Conservation (phyloP, 23 tunicate genomes). For the Trididemnum clinides region DNA sequence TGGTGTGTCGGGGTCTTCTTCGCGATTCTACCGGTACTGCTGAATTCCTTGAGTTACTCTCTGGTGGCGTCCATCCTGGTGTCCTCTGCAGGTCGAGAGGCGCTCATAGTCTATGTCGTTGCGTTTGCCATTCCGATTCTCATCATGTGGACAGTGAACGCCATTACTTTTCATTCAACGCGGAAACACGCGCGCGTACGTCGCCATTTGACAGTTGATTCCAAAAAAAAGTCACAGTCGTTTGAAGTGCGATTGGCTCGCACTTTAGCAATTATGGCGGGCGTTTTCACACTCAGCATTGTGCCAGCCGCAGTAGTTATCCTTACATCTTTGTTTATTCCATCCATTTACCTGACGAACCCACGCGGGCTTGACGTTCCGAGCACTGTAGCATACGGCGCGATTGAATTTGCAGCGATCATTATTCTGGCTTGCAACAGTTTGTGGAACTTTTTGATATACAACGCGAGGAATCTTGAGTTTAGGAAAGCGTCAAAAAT, state of each 20-base stretch:
- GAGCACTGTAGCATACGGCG: conserved; percentile 7
- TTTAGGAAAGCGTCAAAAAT: conserved; percentile 40
- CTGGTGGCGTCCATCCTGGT: conserved; percentile 56
- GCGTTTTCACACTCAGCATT: conserved; percentile 59
- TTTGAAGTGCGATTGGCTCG: conserved; percentile 67
- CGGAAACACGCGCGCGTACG: conserved; percentile 52
- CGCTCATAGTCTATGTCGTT: conserved; percentile 44
- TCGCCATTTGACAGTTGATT: conserved; percentile 38
- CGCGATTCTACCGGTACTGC: conserved; percentile 48
- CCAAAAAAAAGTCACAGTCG: conserved; percentile 15
- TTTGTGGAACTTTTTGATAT: conserved; percentile 83
- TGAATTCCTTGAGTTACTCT: conserved; percentile 34
- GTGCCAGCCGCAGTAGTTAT: conserved; percentile 48
- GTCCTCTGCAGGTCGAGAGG: conserved; percentile 23
- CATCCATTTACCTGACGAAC: not conserved
- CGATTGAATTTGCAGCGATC: conserved; percentile 38
- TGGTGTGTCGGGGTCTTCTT: conserved; percentile 64
- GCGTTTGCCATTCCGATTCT: conserved; percentile 66
- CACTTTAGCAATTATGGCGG: conserved; percentile 73
- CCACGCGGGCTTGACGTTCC: conserved; percentile 26
- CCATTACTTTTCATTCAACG: conserved; percentile 56
- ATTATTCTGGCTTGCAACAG: conserved; percentile 72
- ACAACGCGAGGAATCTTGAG: conserved; percentile 64
- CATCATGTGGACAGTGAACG: conserved; percentile 63
- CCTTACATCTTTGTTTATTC: conserved; percentile 21